Evolutionary conservation across 1,140 invertebrate species (phyloP), one percentile per base, ranked within the genome.

Genomic region (Drosophila oshimai): DNA sequence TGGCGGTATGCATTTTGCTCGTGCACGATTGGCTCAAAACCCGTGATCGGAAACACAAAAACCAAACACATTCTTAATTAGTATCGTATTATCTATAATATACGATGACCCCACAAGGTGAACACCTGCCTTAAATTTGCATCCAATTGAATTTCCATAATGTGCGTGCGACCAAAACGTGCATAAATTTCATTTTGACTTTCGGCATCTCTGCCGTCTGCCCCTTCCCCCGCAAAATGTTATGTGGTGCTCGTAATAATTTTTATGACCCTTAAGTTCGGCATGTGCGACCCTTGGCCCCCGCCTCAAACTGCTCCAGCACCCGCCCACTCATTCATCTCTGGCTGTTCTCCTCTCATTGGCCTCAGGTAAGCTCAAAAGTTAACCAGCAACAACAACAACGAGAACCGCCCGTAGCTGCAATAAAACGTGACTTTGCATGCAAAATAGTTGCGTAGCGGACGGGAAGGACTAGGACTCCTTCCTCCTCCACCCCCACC

Each of bases 361-460:
- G 49, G 70, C 78, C 78, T 58, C 78, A 81, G 78, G 78, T 81
- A 81, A 83, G 78, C 72, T 81, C 37, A 83, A 83, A 83, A 83
- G 68, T 83, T 83, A 81, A 83, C 61, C 73, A 68, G 33, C 46
- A 60, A 13, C 68, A 70, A 20, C 50, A 62, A 37, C 50, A 34
- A 46, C 45, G 34, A 13, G 36, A 50, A 75, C 91, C 77, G 68
- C 34, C 70, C 83, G 77, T 87, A 80, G 72, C 78, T 78, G 67
- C 74, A 80, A 79, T 84, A 84, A 84, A 84, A 84, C 79, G 79
- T 84, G 80, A 84, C 80, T 84, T 84, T 84, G 80, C 80, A 86
- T 84, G 80, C 80, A 84, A 84, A 84, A 84, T 86, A 84, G 80
- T 83, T 83, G 78, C 80, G 70, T 79, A 68, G 74, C 64, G 71